phyloP scores from a whole-genome alignment of 2,888 invertebrate genomes.

The Eucriotettix oculatus region DNA sequence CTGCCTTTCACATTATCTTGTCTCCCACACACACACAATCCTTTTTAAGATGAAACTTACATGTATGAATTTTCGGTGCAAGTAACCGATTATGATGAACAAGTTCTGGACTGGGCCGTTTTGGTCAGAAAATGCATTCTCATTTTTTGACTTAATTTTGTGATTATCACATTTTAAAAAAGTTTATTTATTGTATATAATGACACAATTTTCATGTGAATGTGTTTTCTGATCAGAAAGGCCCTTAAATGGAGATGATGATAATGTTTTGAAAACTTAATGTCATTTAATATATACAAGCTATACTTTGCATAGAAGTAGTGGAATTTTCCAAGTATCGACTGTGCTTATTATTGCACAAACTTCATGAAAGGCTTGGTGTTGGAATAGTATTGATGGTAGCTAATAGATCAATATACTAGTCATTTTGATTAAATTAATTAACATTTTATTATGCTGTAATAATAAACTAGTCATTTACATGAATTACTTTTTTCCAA shows the following conservation, averaged over 20 bases:
- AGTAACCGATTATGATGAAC: no score
- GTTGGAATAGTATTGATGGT: no score
- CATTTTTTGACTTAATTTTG: not conserved
- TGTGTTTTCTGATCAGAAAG: conserved; percentile 14
- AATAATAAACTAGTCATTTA: no score
- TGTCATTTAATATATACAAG: conserved; percentile 38
- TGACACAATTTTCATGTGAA: not conserved
- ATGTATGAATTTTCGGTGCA: no score
- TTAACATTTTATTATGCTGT: no score
- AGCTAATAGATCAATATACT: no score
- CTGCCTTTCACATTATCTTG: no score
- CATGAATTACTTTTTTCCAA: no score
- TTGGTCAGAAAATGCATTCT: conserved; percentile 5
- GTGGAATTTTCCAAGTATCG: conserved; percentile 61
- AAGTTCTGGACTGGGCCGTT: conserved; percentile 6
- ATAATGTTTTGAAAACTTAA: no score
- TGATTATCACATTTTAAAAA: not conserved
- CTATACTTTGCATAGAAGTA: conserved; percentile 89
- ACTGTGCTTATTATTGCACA: conserved; percentile 17
- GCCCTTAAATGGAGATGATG: conserved; percentile 9
- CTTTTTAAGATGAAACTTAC: no score
- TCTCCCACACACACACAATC: no score
- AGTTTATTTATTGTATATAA: not conserved
- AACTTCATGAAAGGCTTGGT: not conserved
- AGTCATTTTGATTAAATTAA: no score